Evolutionary conservation across 2,113 vertebrate species (phyloP), one percentile per base, ranked within the genome.

Genomic region (Piliocolobus tephrosceles): DNA sequence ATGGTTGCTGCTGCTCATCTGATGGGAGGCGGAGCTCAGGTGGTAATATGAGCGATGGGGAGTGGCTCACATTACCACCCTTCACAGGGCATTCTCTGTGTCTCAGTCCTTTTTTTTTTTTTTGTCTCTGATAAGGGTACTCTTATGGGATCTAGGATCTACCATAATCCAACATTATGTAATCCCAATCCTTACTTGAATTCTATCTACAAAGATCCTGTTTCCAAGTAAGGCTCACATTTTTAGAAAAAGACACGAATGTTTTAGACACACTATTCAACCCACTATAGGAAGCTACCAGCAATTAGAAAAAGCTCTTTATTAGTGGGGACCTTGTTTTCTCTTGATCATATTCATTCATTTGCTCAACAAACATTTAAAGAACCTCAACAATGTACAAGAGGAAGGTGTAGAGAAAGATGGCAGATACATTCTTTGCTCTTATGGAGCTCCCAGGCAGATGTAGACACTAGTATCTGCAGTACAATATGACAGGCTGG

Each of bases 331-430:
- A 3, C 17, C 6, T 73, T 90, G 16, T 73, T 85, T 93, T 93
- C 32, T 90, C 52, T 52, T 86, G 87, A 35, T 64, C 35, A 1
- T 84, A 43, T 43, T 84, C 25, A 23, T 78, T 93, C 20, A 57
- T 88, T 88, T 84, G 40, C n/a, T 94, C 18, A 85, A 64, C 32
- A 90, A 47, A 81, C 45, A 85, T 90, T 50, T 90, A 94, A 45
- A 73, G 45, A 85, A 68, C 70, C 30, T 3, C 40, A 81, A 23
- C 43, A 66, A 32, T 83, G 20, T 83, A 90, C 17, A n/a, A 72
- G 50, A 25, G 23, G 0, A 17, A 73, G 18, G 43, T 91, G 75
- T 90, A 90, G 81, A 86, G 52, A 80, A 72, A 93, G 91, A 52
- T 72, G 43, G 30, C 32, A 90, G 61, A 61, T 85, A 80, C 10